Evolutionary conservation across 2,113 vertebrate species (phyloP).

Genomic region (Salvelinus fontinalis): DNA sequence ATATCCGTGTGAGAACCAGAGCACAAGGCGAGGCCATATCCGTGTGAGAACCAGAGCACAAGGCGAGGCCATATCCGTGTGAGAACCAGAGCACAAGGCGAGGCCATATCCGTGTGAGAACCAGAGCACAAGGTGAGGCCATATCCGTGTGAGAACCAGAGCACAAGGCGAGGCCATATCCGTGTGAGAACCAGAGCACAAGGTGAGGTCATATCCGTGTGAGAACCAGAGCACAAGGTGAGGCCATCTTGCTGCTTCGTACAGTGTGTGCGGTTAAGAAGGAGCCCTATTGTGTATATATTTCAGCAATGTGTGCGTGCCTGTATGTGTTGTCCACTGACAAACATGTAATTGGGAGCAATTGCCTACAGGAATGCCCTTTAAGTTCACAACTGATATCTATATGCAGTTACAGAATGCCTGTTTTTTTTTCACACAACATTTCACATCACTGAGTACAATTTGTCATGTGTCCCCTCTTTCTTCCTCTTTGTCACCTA

Average conservation of each 20-base stretch:
- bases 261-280: conserved; percentile 44
- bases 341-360: neutral
- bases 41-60: too few species aligned
- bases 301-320: conserved; percentile 52
- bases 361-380: neutral
- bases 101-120: conserved; percentile 38
- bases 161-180: conserved; percentile 13
- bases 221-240: too few species aligned
- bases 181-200: conserved; percentile 46
- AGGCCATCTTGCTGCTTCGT: conserved; percentile 45
- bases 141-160: neutral
- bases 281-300: conserved; percentile 58
- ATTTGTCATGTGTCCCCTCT: conserved; percentile 21
- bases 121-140: conserved; percentile 54
- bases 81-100: conserved; percentile 21
- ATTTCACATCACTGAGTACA: neutral
- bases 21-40: conserved; percentile 53
- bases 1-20: conserved; percentile 38
- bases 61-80: conserved; percentile 27
- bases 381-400: neutral
- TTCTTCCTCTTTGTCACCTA: conserved; percentile 46
- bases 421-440: conserved; percentile 31
- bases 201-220: conserved; percentile 44
- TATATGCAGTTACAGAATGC: conserved; percentile 25
- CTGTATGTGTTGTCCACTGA: conserved; percentile 1